These are phyloP conservation scores for Listrodromus nycthemerus DNA, from an alignment of 2,888 invertebrate species.

Conservation along the genomic window DNA sequence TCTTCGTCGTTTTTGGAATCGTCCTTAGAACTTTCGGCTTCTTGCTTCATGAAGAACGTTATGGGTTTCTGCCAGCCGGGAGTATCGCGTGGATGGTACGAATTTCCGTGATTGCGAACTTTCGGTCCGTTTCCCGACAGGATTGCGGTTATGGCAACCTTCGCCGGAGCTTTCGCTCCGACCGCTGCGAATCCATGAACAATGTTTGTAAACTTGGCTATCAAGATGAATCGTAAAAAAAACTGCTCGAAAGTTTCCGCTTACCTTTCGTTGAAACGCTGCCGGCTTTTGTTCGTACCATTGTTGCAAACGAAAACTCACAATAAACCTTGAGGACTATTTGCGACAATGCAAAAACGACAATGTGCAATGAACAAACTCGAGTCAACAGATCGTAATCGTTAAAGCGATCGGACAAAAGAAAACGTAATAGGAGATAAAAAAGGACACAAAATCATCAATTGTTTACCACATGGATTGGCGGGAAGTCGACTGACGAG, in stretches of 20 bases:
- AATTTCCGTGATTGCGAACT: constrained; percentile 82
- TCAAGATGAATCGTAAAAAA: neutral
- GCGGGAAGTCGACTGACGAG: neutral
- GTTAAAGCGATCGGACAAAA: neutral
- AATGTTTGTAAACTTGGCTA: constrained; percentile 17
- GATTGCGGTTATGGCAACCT: constrained; percentile 56
- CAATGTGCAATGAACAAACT: neutral
- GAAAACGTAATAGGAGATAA: neutral
- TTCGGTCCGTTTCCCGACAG: constrained; percentile 42
- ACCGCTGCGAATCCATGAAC: constrained; percentile 66
- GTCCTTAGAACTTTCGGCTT: constrained; percentile 36
- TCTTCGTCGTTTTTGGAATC: constrained; percentile 17
- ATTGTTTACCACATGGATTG: neutral
- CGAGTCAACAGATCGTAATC: neutral
- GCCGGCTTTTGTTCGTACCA: constrained; percentile 74
- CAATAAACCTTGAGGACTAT: neutral
- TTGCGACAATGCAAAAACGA: neutral
- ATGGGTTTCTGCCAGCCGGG: constrained; percentile 87
- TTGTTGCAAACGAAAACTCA: constrained; percentile 32
- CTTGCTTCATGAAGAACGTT: constrained; percentile 83
- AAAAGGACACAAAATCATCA: neutral
- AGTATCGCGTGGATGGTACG: constrained; percentile 86
- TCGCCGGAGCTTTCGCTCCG: constrained; percentile 74
- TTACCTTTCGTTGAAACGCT: constrained; percentile 71
- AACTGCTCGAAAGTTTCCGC: neutral